phyloP scores from a whole-genome alignment of 2,113 vertebrate species.

The Haplochromis burtoni region DNA sequence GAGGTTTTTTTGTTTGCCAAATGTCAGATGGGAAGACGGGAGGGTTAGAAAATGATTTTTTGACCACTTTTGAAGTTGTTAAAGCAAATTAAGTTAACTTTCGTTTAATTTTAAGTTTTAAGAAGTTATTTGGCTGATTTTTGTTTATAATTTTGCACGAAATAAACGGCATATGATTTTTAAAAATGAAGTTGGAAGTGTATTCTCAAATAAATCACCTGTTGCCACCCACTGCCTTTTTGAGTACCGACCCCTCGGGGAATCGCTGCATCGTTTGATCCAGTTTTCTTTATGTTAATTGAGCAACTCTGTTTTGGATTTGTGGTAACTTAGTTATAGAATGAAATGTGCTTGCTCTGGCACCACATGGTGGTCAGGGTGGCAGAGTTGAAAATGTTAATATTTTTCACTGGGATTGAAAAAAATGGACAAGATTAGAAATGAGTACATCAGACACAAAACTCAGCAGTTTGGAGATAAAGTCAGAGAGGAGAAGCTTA shows the following conservation, averaged over 20 bases:
- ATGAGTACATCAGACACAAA: fast-evolving
- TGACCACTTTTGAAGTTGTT: too few relatives aligned
- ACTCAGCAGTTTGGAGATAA: not conserved
- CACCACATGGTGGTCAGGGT: not conserved
- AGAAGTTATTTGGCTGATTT: too few relatives aligned
- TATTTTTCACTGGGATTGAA: fast-evolving
- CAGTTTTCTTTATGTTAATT: not conserved
- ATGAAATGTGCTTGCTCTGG: fast-evolving
- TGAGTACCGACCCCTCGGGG: too few relatives aligned
- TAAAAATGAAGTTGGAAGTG: too few relatives aligned
- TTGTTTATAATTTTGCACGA: too few relatives aligned
- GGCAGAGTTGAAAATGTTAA: not conserved
- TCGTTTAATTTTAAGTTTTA: too few relatives aligned
- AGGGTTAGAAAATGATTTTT: not conserved
- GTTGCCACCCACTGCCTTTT: too few relatives aligned
- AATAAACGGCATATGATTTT: too few relatives aligned
- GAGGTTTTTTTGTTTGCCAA: not conserved
- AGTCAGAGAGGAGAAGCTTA: not conserved
- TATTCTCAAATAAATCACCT: too few relatives aligned
- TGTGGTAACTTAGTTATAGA: not conserved
- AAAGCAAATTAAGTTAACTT: too few relatives aligned
- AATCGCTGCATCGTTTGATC: too few relatives aligned
- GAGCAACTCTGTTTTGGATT: not conserved
- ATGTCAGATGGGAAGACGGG: not conserved
- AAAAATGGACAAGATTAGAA: not conserved